These are phyloP conservation scores for Tauraco erythrolophus DNA, from an alignment of 2,113 vertebrate genomes.

Conservation along the genomic window DNA sequence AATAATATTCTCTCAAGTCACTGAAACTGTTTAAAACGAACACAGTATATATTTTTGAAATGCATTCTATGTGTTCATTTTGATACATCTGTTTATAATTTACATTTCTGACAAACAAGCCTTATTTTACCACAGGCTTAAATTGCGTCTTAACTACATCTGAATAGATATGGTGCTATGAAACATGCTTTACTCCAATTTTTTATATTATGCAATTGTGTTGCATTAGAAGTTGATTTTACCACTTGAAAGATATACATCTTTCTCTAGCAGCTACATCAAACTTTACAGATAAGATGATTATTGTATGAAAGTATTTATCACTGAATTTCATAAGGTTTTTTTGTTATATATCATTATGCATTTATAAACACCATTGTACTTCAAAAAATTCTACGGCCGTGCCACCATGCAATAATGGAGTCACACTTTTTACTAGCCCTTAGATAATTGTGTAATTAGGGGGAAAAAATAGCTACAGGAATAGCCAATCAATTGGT, in stretches of 20 bases:
- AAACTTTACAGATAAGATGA: background rate
- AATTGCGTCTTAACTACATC: conserved; percentile 1
- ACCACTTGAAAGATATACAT: background rate
- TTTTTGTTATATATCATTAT: background rate
- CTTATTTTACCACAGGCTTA: background rate
- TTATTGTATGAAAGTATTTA: background rate
- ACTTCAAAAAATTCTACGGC: background rate
- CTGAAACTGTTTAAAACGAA: background rate
- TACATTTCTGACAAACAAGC: background rate
- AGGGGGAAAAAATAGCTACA: background rate
- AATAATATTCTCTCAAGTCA: background rate
- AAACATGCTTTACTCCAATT: background rate
- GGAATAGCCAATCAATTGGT: fast-evolving
- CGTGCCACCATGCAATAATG: background rate
- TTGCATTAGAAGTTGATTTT: conserved; percentile 14
- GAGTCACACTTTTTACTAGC: background rate
- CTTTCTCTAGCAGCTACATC: background rate
- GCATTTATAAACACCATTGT: background rate
- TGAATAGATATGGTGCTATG: background rate
- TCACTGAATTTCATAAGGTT: background rate
- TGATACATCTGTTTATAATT: background rate
- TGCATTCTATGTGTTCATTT: background rate
- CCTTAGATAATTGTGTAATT: background rate
- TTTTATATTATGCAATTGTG: background rate
- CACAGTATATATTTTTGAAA: background rate